A percentile compares a stretch with the other conserved stretches of the same genome.
Evolutionary conservation across 2,888 invertebrate species (phyloP).

Genomic region (Rhodophaea formosa): DNA sequence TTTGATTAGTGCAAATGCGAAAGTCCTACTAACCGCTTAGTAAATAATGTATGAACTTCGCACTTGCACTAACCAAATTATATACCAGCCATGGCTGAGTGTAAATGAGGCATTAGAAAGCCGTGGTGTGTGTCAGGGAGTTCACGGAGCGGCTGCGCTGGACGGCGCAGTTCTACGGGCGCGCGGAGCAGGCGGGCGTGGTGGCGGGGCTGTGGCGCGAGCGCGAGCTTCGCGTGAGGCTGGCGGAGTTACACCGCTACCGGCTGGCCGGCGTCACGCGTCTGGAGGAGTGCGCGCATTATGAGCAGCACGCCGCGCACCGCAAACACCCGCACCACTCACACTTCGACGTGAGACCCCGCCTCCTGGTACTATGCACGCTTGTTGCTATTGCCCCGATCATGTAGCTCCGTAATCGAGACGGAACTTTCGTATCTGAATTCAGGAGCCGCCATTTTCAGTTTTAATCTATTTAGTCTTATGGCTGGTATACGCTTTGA

Average conservation of each 20-base stretch:
- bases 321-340: slow-evolving; percentile 76
- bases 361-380: slow-evolving; percentile 43
- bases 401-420: too few relatives aligned
- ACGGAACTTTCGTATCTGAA: too few relatives aligned
- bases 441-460: too few relatives aligned
- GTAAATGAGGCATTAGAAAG: too few relatives aligned
- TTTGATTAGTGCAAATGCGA: too few relatives aligned
- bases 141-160: slow-evolving; percentile 92
- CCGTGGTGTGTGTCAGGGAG: slow-evolving; percentile 73
- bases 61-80: too few relatives aligned
- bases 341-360: slow-evolving; percentile 83
- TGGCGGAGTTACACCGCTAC: slow-evolving; percentile 90
- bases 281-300: slow-evolving; percentile 92
- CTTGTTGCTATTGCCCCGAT: slow-evolving; percentile 28
- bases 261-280: slow-evolving; percentile 92
- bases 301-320: slow-evolving; percentile 88
- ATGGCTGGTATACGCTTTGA: too few relatives aligned
- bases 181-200: slow-evolving; percentile 91
- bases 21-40: too few relatives aligned
- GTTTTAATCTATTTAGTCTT: too few relatives aligned
- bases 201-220: slow-evolving; percentile 90
- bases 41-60: too few relatives aligned
- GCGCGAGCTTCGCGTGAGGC: slow-evolving; percentile 89
- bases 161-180: slow-evolving; percentile 93
- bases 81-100: too few relatives aligned